Evolutionary conservation across 2,888 invertebrate genomes (phyloP).

Genomic region (Clunio marinus): DNA sequence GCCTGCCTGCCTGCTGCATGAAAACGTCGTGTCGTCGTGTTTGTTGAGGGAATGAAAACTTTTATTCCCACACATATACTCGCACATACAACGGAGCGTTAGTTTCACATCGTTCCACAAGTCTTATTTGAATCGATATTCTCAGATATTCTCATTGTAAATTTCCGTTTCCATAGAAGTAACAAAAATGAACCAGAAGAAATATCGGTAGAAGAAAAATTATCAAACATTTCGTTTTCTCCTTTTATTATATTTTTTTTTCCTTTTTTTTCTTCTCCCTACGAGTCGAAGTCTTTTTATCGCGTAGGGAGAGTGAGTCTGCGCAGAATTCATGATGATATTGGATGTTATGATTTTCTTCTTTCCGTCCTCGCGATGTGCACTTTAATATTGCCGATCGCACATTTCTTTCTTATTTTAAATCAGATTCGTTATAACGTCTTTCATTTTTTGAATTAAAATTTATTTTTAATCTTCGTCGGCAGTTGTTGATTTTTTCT

Average conservation of each 20-base stretch:
- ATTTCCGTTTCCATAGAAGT: constrained; percentile 39
- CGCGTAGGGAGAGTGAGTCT: constrained; percentile 31
- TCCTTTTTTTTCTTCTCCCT: constrained; percentile 19
- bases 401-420: neutral
- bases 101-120: constrained; percentile 18
- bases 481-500: no score
- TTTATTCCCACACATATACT: constrained; percentile 36
- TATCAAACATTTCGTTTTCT: constrained; percentile 35
- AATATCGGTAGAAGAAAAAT: constrained; percentile 34
- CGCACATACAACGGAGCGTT: neutral
- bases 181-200: constrained; percentile 34
- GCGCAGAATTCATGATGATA: constrained; percentile 27
- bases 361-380: neutral
- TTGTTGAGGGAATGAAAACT: neutral
- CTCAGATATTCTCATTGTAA: constrained; percentile 38
- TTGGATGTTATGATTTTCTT: constrained; percentile 27
- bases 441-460: neutral
- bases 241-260: no score
- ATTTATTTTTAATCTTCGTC: neutral
- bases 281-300: neutral
- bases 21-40: neutral
- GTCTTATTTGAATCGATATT: constrained; percentile 39
- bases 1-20: constrained; percentile 23
- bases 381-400: constrained; percentile 10
- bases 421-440: constrained; percentile 20